Evolutionary conservation across 2,888 invertebrate genomes (phyloP), one percentile per base, ranked within the genome.

Genomic region (Arenicola marina): DNA sequence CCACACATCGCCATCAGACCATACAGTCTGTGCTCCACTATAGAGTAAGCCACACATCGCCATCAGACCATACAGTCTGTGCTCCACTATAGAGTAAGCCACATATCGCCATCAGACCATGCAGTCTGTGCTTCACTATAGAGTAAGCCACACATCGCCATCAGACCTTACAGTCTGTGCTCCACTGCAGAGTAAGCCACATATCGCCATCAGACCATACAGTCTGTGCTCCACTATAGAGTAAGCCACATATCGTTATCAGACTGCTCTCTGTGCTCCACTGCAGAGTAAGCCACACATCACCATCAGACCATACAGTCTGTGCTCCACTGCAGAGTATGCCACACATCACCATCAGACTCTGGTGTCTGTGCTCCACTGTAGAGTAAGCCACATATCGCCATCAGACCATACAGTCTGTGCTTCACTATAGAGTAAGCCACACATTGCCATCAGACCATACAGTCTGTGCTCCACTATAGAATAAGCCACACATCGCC

Each of bases 71-170:
- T 61, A 66, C 29, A 56, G 61, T 15, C 58, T 68, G 33, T 32
- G 65, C 53, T 61, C 60, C 34, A 56, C 63, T 7, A 59, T 68
- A 11, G 65, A 63, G 68, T 68, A 61, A 51, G 63, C n/a, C 38
- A 4, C 59, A 55, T 58, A 33, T 62, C 11, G 61, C 59, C 45
- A 38, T 65, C n/a, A 21, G 62, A 32, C 68, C 68, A 2, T 61
- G 63, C 29, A 56, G 61, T 15, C 58, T 68, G 33, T 32, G 65
- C 53, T 61, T 60, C 34, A 56, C 63, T 7, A 59, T 68, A 11
- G 65, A 63, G 68, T 68, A 61, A 51, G 63, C n/a, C 38, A 4
- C 59, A 55, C 59, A 33, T 62, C 11, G 61, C 59, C 45, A 38
- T 65, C n/a, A 21, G 62, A 32, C 68, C 68, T 1, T 61, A 66